Evolutionary conservation across 2,797 vertebrate genomes (phyloP), one percentile per base, ranked within the genome.

Genomic region (Phataginus tricuspis): DNA sequence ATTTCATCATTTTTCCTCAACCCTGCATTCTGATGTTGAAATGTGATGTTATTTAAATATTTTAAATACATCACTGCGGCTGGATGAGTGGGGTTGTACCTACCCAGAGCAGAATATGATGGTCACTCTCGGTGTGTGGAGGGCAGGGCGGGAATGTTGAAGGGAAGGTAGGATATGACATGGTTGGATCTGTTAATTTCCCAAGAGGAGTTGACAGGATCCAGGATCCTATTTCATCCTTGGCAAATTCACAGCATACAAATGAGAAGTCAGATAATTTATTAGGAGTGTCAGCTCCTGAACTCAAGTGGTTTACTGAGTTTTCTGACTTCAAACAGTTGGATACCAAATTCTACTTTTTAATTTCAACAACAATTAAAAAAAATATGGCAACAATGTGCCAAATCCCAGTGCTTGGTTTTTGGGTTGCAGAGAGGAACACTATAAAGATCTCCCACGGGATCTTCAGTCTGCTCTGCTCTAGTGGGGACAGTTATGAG

Each of bases 1-100:
- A 89, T 55, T 86, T 92, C 83, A 80, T 86, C 95, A 75, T 84
- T 83, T 88, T 96, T 14, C 19, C 13, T 31, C 68, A 29, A 12
- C 29, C 23, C 31, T 25, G 39, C 49, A 57, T 61, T 78, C 83
- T 75, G 86, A 13, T 39, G 78, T 37, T n/a, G 49, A 69, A 83
- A 90, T 19, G 68, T 23, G 29, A 45, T 83, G 7, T 37, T n/a
- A 71, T 77, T 90, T 93, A 55, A 64, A 57, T 49, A 66, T 77
- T 90, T 93, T 31, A 42, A 86, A 31, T 23, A 23, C 16, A 29
- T 45, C 31, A 15, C 23, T 91, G n/a, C 4, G 8, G 49, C 59
- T 63, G 61, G 37, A 45, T 37, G 64, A 68, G 42, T 80, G 27
- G 37, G 66, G 4, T 51, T 51, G 23, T 18, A 25, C 7, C 3